phyloP scores from a whole-genome alignment of 2,888 invertebrate species.

The Melanchra persicariae region DNA sequence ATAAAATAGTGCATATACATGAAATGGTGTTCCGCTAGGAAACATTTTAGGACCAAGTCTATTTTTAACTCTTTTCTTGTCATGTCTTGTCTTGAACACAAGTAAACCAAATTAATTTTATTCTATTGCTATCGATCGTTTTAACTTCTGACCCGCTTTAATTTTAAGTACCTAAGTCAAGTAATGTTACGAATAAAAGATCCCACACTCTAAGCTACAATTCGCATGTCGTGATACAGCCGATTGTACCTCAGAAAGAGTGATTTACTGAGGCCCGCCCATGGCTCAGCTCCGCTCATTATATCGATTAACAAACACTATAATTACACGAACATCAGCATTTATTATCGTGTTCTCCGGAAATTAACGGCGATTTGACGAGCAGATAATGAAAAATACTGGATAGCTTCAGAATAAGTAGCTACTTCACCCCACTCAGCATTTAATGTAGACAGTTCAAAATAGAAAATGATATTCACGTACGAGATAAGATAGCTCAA shows the following conservation, averaged over 20 bases:
- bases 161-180: conserved; percentile 1
- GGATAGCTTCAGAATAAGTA: neutral
- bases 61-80: neutral
- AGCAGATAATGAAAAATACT: conserved; percentile 11
- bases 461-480: neutral
- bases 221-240: conserved; percentile 44
- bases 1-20: no score
- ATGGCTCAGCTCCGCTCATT: conserved; percentile 45
- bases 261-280: conserved; percentile 57
- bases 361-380: conserved; percentile 41
- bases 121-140: neutral
- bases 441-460: neutral
- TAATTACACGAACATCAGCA: conserved; percentile 52
- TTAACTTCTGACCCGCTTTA: neutral
- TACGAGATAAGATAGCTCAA: no score
- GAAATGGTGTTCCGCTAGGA: conserved; percentile 1
- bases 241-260: conserved; percentile 41
- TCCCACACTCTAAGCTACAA: conserved; percentile 24
- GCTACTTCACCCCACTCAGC: neutral
- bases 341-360: conserved; percentile 39
- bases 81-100: no score
- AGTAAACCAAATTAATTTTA: neutral
- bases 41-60: neutral
- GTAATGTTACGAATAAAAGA: neutral
- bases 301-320: conserved; percentile 59